Evolutionary conservation across 2,113 vertebrate species (phyloP).

Genomic region (Campylomormyrus tamandua): DNA sequence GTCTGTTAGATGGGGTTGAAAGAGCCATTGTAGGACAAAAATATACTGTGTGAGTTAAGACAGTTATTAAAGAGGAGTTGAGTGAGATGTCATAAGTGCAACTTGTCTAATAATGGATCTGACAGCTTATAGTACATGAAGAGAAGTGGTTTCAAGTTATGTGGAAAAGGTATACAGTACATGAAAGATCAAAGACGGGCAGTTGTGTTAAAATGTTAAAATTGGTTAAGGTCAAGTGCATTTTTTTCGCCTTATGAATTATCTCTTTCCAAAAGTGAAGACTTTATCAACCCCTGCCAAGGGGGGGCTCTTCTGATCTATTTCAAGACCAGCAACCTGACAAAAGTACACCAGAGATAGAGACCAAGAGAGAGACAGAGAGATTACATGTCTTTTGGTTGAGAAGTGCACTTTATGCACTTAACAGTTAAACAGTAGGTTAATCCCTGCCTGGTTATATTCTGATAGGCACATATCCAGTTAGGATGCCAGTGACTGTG

Average conservation of each 20-base stretch:
- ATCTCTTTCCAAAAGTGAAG: background rate
- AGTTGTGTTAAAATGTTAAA: background rate
- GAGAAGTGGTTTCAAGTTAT: background rate
- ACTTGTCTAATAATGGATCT: background rate
- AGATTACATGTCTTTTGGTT: background rate
- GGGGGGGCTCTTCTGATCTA: background rate
- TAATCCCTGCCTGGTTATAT: background rate
- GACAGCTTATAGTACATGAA: background rate
- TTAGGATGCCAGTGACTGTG: background rate
- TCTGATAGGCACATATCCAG: background rate
- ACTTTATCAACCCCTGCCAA: background rate
- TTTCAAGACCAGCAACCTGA: background rate
- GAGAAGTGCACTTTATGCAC: background rate
- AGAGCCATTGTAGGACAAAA: background rate
- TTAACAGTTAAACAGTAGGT: background rate
- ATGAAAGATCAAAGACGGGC: background rate
- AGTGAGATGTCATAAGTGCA: background rate
- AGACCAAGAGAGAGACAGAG: background rate
- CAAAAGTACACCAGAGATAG: background rate
- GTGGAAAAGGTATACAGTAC: background rate
- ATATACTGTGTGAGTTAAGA: background rate
- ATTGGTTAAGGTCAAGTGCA: background rate
- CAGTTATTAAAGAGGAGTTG: background rate
- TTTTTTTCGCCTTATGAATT: background rate
- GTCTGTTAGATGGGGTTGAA: background rate